Base-by-base conservation (phyloP, 2,888 invertebrate genomes). In the Agrochola lychnidis region DNA sequence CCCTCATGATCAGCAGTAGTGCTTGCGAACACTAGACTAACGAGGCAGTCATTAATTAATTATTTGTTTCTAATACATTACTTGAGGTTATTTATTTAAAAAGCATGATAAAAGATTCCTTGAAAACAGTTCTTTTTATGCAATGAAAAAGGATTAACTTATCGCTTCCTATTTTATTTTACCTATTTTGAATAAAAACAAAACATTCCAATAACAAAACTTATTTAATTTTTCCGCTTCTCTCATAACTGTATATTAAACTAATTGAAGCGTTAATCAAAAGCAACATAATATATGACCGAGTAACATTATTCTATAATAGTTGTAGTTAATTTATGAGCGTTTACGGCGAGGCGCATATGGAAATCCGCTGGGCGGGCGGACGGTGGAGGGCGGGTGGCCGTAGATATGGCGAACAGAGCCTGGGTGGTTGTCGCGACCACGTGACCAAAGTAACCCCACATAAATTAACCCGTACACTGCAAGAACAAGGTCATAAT, bases 331-430 rank as follows among this genome's bases (percentile, higher is more conserved):
- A 92, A 93, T 92, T 91, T 92, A 92, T 83, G 89, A 87, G 90
- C 87, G 87, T 89, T 88, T 90, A 89, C 87, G 87, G 87, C 87
- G 75, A 90, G 86, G 88, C 86, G 76, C 90, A 89, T 92, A 92
- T 92, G 94, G 93, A 92, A 93, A 94, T 94, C 87, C 82, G 87
- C 77, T 86, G 92, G 93, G 93, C 92, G 93, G 91, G 90, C 85
- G 77, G 53, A 80, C 64, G 45, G 22, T 16, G 30, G 59, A 81
- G 67, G 70, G 64, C 90, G 82, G 82, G 84, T 42, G 88, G 84
- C 87, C 91, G 86, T 92, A 94, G 94, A 94, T 94, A 94, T 91
- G 91, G 89, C 69, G 91, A 92, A 94, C 94, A 94, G 86, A 89
- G 93, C 88, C 85, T 92, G 94, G 94, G 94, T 94, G 94, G 51